Evolutionary conservation across 2,888 invertebrate genomes (phyloP).

Genomic region (Chironomus riparius): DNA sequence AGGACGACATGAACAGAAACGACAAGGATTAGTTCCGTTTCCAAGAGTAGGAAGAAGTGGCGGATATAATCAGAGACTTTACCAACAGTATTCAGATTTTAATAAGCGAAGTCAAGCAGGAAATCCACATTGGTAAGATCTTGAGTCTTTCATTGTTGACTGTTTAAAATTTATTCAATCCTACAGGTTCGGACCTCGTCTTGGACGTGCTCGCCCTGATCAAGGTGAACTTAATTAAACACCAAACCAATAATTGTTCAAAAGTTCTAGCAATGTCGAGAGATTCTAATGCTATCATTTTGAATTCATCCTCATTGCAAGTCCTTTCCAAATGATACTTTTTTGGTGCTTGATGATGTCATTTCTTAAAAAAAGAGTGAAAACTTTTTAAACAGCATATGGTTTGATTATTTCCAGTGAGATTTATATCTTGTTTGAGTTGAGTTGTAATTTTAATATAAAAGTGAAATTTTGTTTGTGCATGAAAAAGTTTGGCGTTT

Average conservation of each 20-base stretch:
- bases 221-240: constrained; percentile 26
- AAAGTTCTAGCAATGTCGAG: no score
- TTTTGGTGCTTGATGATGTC: constrained; percentile 16
- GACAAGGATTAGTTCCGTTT: constrained; percentile 43
- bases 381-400: neutral
- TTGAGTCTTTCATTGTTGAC: constrained; percentile 40
- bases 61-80: neutral
- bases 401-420: neutral
- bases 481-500: neutral
- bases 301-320: no score
- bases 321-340: neutral
- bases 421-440: neutral
- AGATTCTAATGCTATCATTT: no score
- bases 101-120: neutral
- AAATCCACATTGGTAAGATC: neutral
- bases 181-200: constrained; percentile 55
- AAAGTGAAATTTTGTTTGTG: neutral
- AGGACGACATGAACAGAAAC: constrained; percentile 37
- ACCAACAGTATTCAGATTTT: constrained; percentile 1
- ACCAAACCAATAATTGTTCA: neutral
- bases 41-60: constrained; percentile 44
- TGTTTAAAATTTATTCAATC: constrained; percentile 39
- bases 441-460: neutral
- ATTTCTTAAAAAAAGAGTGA: neutral
- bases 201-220: constrained; percentile 35